Base-by-base conservation (phyloP, 2,113 vertebrate genomes). In the Epinephelus cyanopodus region DNA sequence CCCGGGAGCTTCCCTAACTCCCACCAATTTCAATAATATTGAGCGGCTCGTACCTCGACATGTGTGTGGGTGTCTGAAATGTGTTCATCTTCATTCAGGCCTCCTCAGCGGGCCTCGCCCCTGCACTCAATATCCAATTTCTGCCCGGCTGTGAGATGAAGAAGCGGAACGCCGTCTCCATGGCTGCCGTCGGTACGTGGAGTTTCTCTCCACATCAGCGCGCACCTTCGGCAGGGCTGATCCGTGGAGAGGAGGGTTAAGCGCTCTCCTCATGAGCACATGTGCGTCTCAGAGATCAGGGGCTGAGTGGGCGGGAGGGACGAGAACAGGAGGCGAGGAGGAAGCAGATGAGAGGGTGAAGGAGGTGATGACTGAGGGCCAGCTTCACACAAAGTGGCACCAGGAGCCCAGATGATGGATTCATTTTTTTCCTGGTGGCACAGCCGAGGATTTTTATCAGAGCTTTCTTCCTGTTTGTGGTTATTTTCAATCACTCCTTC, bases 321-420 rank as follows among this genome's bases (percentile, higher is more conserved):
- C 45, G 60, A 64, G 83, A 85, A 63, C 80, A 21, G 72, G 69
- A 83, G 57, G 77, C 10, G 45, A 78, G 77, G 83, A 86, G 64
- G 88, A 83, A 67, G 84, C 83, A 14, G 70, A 50, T 21, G 88
- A 85, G 87, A 85, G 62, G 84, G 82, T 84, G 81, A 81, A 79
- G 72, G 73, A 86, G 88, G 84, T 87, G 84, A 90, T 91, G 89
- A 87, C 84, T 42, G 73, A 76, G 86, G 72, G 79, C 68, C 39
- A 5, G 63, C 67, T 87, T 72, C 54, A 88, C 63, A 73, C 70
- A 52, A 82, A 87, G 81, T 81, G 85, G 65, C 75, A 60, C 69
- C 58, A 45, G 23, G 68, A 29, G 80, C 69, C 8, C 17, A 83
- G 77, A 68, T 75, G 77, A 79, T 67, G 27, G 72, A 83, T 74